These are phyloP conservation scores for Passer domesticus DNA, from an alignment of 2,113 vertebrate genomes.

Conservation along the genomic window DNA sequence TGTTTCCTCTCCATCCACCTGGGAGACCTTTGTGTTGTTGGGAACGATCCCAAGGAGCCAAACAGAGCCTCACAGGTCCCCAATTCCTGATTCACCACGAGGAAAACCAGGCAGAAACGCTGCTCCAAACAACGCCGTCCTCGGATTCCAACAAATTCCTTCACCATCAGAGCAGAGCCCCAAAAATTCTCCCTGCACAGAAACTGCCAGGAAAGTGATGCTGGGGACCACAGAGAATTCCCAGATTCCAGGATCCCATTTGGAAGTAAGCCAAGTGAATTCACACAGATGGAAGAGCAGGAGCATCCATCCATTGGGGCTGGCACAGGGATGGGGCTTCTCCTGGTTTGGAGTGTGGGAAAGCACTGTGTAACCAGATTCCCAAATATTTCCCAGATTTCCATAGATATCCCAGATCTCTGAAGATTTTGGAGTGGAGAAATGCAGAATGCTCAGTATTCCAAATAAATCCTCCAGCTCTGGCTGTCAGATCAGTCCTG, in stretches of 20 bases:
- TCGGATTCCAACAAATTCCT: neutral
- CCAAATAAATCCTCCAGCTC: neutral
- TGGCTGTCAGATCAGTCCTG: too few species aligned
- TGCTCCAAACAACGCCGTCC: neutral
- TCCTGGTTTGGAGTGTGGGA: fast-evolving
- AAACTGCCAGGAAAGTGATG: neutral
- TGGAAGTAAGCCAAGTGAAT: neutral
- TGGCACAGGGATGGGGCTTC: neutral
- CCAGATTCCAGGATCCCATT: neutral
- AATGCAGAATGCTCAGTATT: neutral
- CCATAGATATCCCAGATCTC: neutral
- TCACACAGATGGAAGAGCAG: fast-evolving
- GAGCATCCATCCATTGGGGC: neutral
- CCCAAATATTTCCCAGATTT: neutral
- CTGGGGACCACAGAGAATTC: fast-evolving
- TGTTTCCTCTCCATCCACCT: neutral
- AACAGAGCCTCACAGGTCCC: neutral
- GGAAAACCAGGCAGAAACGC: neutral
- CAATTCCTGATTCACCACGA: neutral
- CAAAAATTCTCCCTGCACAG: neutral
- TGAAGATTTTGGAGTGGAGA: neutral
- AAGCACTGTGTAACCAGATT: neutral
- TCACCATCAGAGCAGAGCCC: neutral
- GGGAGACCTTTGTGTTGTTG: neutral
- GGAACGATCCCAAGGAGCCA: neutral